phyloP scores from a whole-genome alignment of 2,888 invertebrate genomes.

The Drosophila testacea region DNA sequence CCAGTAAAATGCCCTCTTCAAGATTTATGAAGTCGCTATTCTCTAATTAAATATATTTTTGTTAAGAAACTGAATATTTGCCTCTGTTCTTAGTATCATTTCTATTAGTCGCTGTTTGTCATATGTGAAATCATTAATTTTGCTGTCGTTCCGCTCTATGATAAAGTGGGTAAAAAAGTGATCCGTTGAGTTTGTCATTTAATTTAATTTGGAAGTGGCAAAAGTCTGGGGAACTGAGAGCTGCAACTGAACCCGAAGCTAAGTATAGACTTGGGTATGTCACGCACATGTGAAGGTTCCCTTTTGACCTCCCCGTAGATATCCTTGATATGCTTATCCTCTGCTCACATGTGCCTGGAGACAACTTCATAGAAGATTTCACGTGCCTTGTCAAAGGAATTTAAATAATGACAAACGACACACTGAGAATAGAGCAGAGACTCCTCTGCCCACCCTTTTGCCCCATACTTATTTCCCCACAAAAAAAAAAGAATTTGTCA shows the following conservation, averaged over 20 bases:
- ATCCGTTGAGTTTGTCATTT: conserved; percentile 79
- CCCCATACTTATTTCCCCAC: not conserved
- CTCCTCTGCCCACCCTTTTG: not conserved
- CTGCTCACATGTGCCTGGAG: conserved; percentile 61
- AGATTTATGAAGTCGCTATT: too few relatives aligned
- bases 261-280: conserved; percentile 13
- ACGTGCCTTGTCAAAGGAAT: conserved; percentile 81
- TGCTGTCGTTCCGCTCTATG: conserved; percentile 5
- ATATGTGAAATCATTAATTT: conserved; percentile 48
- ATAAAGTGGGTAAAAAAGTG: conserved; percentile 23
- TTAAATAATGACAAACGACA: conserved; percentile 84
- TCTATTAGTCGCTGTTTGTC: conserved; percentile 46
- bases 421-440: conserved; percentile 63
- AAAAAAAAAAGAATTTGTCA: conserved; percentile 24
- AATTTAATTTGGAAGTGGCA: conserved; percentile 79
- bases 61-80: not conserved
- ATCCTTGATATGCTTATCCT: conserved; percentile 61
- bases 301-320: conserved; percentile 49
- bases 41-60: not conserved
- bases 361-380: conserved; percentile 75
- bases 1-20: too few relatives aligned
- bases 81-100: conserved; percentile 1
- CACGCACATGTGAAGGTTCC: conserved; percentile 32
- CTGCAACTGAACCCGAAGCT: conserved; percentile 30
- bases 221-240: conserved; percentile 42